Conservation (phyloP, 2,797 vertebrate species). For the Typhlichthys eigenmanni region DNA sequence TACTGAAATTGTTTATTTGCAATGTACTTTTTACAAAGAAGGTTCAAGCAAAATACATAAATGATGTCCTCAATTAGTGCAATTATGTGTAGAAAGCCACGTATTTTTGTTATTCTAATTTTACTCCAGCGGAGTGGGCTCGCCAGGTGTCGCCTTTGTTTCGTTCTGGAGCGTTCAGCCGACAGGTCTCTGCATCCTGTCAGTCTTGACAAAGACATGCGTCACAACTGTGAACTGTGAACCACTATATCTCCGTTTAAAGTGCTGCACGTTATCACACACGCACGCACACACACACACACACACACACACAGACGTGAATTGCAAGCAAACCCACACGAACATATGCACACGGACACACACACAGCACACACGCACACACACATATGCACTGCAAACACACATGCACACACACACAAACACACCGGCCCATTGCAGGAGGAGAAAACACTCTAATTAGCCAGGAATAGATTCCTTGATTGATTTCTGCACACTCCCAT, state of each 20-base stretch:
- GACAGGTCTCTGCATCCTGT: no score
- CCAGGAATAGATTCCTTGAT: conserved; percentile 20
- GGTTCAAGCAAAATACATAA: background rate
- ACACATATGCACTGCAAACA: no score
- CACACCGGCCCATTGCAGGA: background rate
- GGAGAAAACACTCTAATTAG: background rate
- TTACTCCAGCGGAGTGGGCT: conserved; percentile 9
- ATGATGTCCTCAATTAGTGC: conserved; percentile 8
- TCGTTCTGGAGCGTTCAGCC: no score
- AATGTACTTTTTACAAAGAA: conserved; percentile 8
- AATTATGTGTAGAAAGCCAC: background rate
- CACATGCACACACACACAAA: background rate
- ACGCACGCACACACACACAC: background rate
- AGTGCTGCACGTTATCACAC: conserved; percentile 5
- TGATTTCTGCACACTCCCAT: conserved; percentile 14
- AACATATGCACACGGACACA: no score
- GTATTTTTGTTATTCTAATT: conserved; percentile 1
- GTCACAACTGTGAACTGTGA: conserved; percentile 9
- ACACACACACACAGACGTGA: no score
- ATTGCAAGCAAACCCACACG: no score
- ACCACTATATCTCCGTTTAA: conserved; percentile 16
- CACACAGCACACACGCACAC: no score
- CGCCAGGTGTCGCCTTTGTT: conserved; percentile 11
- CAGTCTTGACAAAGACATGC: background rate
- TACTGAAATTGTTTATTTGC: background rate